A percentile compares a stretch with the other conserved stretches of the same genome.
Conservation (phyloP, 2,888 invertebrate genomes). For the Cancer borealis region DNA sequence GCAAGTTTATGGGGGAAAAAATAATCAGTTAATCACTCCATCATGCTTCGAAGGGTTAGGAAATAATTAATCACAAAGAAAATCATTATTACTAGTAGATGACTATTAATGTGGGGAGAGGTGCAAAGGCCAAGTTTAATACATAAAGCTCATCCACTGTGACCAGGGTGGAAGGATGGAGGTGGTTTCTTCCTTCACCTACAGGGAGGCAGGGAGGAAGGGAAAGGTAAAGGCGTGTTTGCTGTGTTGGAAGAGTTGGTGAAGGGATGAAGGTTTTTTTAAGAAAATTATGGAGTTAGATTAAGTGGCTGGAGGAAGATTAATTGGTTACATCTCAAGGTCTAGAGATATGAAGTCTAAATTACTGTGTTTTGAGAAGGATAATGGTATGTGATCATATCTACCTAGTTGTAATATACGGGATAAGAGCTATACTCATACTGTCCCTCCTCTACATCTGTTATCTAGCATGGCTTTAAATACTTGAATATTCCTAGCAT, state of each 20-base stretch:
- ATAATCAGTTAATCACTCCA: neutral
- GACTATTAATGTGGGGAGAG: constrained; percentile 35
- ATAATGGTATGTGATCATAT: neutral
- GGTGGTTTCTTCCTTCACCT: neutral
- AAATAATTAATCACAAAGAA: neutral
- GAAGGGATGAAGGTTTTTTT: neutral
- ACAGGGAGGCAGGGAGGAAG: neutral
- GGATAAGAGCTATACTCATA: neutral
- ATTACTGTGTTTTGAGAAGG: neutral
- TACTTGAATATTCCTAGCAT: neutral
- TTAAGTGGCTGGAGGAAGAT: neutral
- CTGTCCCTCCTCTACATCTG: neutral
- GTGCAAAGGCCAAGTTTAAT: constrained; percentile 43
- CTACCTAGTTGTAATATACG: neutral
- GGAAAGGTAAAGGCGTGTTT: neutral
- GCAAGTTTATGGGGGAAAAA: neutral
- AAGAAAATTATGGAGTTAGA: neutral
- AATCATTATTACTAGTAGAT: neutral
- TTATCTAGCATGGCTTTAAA: neutral
- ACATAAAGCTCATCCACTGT: constrained; percentile 33
- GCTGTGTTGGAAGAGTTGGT: neutral
- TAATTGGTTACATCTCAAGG: neutral
- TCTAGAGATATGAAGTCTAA: neutral
- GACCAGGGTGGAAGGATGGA: neutral
- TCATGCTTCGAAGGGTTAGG: constrained; percentile 13